phyloP scores from a whole-genome alignment of 2,113 vertebrate species.

The Chascanopsetta lugubris region DNA sequence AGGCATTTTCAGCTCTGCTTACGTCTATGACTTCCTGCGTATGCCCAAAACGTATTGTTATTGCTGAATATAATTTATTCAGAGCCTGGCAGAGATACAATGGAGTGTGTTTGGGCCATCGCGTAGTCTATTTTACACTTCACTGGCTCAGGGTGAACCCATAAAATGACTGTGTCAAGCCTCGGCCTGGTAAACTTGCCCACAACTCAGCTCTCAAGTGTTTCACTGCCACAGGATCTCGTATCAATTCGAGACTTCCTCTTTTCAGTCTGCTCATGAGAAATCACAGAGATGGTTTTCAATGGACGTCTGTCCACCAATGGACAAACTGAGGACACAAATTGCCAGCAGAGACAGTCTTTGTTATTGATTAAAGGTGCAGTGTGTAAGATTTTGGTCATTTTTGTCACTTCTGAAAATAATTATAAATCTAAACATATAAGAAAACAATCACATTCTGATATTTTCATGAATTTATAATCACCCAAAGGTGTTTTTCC shows the following conservation, averaged over 20 bases:
- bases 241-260: slow-evolving; percentile 77
- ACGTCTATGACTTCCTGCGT: slow-evolving; percentile 26
- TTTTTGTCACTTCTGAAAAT: no score
- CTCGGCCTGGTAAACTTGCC: slow-evolving; percentile 62
- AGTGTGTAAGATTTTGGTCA: no score
- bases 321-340: slow-evolving; percentile 7
- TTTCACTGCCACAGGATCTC: slow-evolving; percentile 58
- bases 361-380: not conserved
- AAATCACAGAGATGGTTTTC: no score
- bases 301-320: no score
- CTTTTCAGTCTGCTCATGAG: slow-evolving; percentile 53
- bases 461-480: no score
- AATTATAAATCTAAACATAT: no score
- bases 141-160: slow-evolving; percentile 76
- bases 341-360: no score
- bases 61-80: slow-evolving; percentile 63
- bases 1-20: slow-evolving; percentile 8
- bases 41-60: slow-evolving; percentile 54
- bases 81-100: slow-evolving; percentile 63
- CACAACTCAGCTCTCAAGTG: slow-evolving; percentile 36
- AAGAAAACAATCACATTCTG: no score
- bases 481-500: no score
- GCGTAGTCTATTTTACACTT: slow-evolving; percentile 80
- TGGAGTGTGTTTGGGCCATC: slow-evolving; percentile 64
- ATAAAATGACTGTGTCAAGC: slow-evolving; percentile 64